These are phyloP conservation scores for Teleogryllus oceanicus DNA, from an alignment of 2,888 invertebrate genomes.

Conservation along the genomic window DNA sequence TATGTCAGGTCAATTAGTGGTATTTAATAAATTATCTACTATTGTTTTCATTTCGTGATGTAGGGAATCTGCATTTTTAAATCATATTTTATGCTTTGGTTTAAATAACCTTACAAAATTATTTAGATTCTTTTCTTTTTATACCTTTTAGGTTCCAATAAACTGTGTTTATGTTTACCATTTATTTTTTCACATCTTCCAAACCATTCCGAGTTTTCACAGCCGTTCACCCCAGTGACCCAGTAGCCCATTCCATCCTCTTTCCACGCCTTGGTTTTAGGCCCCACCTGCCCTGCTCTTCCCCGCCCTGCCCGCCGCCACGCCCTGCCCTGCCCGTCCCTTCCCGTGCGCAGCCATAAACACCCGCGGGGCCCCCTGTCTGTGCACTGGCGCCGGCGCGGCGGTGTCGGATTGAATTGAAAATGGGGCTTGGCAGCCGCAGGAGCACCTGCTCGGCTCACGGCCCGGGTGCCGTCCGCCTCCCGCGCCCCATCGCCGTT, in stretches of 20 bases:
- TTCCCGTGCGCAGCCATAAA: not conserved
- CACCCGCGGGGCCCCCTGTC: not conserved
- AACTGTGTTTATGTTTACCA: not conserved
- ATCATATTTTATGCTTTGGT: too few relatives aligned
- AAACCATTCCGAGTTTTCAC: not conserved
- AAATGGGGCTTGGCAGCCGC: not conserved
- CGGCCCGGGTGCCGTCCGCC: not conserved
- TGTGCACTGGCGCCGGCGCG: conserved; percentile 4
- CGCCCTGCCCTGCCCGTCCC: not conserved
- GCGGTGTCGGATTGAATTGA: conserved; percentile 9
- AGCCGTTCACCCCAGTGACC: not conserved
- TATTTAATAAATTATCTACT: too few relatives aligned
- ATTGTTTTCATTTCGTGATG: too few relatives aligned
- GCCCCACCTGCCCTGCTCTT: not conserved
- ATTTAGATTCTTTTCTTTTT: not conserved
- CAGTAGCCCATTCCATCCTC: not conserved
- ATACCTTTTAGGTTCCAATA: not conserved
- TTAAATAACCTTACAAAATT: too few relatives aligned
- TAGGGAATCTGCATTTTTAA: too few relatives aligned
- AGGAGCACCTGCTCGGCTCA: not conserved
- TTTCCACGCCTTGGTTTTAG: not conserved
- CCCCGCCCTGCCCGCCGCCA: not conserved
- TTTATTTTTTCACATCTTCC: not conserved
- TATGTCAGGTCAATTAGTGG: too few relatives aligned
- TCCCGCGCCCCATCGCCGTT: not conserved